Evolutionary conservation across 2,888 invertebrate species (phyloP).

Genomic region (Standfussiana lucernea): DNA sequence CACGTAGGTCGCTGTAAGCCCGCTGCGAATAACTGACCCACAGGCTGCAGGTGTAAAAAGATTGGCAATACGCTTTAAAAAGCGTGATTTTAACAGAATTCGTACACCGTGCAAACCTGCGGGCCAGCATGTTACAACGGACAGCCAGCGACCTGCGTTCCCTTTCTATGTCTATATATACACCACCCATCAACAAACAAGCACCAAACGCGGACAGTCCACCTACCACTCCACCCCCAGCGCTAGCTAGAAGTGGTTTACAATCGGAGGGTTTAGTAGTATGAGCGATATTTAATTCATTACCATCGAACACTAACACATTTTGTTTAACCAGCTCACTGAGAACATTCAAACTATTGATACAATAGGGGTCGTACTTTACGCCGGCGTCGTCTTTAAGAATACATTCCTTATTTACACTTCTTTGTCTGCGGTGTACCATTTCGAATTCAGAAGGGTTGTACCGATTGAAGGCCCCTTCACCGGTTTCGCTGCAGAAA

Average conservation of each 20-base stretch:
- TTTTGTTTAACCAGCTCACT: background rate
- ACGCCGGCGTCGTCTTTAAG: background rate
- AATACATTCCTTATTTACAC: background rate
- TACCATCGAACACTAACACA: background rate
- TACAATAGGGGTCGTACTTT: background rate
- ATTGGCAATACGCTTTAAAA: too few species aligned
- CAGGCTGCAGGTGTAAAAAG: too few species aligned
- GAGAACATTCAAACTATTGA: background rate
- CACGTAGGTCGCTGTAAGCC: too few species aligned
- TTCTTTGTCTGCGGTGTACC: background rate
- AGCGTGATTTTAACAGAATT: too few species aligned
- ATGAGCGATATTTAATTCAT: background rate
- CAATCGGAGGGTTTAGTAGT: background rate
- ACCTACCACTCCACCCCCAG: background rate
- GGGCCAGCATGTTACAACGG: too few species aligned
- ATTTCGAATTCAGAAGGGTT: background rate
- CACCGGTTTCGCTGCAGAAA: background rate
- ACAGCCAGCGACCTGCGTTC: too few species aligned
- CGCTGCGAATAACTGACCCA: too few species aligned
- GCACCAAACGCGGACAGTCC: background rate
- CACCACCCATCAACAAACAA: background rate
- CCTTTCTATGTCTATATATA: too few species aligned
- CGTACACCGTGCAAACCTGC: too few species aligned
- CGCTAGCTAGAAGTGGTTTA: background rate
- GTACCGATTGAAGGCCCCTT: background rate